These are phyloP conservation scores for Leptura quadrifasciata DNA, from an alignment of 2,888 invertebrate genomes.

Conservation along the genomic window DNA sequence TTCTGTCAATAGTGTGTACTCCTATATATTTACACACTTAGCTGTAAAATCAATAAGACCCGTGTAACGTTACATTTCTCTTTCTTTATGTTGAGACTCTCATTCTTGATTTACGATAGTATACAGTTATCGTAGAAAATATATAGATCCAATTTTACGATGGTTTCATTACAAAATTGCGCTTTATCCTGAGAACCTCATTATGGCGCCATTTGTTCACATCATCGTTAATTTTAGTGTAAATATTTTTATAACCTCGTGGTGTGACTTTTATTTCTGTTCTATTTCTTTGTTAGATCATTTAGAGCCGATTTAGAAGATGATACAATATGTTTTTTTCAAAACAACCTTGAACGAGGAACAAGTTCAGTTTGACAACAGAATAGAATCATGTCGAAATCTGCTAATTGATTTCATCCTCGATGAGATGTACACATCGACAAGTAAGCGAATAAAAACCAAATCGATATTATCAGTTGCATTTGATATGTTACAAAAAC, in stretches of 20 bases:
- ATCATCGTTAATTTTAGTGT: constrained; percentile 10
- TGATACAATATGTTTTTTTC: constrained; percentile 32
- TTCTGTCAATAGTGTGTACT: constrained; percentile 3
- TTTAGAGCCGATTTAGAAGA: constrained; percentile 24
- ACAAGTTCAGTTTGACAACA: background rate
- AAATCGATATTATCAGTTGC: background rate
- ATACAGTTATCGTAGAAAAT: constrained; percentile 26
- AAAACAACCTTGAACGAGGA: background rate
- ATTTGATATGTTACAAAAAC: background rate
- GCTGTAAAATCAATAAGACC: constrained; percentile 1
- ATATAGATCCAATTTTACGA: constrained; percentile 25
- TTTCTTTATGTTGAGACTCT: background rate
- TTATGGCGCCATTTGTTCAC: constrained; percentile 1
- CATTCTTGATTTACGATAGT: constrained; percentile 14
- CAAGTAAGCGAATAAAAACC: constrained; percentile 1
- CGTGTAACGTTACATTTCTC: background rate
- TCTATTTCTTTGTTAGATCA: constrained; percentile 14
- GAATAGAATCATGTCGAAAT: background rate
- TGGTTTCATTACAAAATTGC: constrained; percentile 20
- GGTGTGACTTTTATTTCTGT: background rate
- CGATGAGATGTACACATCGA: background rate
- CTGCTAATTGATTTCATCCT: constrained; percentile 4
- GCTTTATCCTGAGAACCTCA: background rate
- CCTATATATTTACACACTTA: background rate
- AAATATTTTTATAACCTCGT: background rate